phyloP scores from a whole-genome alignment of 1,140 invertebrate genomes.

The Drepana arcuata region DNA sequence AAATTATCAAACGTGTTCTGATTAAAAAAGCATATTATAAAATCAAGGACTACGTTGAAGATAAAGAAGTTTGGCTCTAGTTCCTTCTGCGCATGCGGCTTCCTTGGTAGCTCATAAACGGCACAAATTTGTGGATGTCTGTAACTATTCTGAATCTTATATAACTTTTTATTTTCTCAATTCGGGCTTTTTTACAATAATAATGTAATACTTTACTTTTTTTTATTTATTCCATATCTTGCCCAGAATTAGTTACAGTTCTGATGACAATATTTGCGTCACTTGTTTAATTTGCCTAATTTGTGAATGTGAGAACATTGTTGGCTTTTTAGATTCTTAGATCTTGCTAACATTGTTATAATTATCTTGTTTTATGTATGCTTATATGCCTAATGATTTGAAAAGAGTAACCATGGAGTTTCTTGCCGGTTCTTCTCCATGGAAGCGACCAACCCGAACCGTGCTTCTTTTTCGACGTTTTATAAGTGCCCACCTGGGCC shows the following conservation, averaged over 20 bases:
- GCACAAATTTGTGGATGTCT: background rate
- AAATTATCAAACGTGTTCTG: too few species aligned
- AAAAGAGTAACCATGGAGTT: too few species aligned
- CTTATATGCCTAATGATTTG: too few species aligned
- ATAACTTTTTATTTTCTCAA: background rate
- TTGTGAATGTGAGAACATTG: background rate
- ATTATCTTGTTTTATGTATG: background rate
- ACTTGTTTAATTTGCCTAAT: background rate
- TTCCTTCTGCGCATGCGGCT: background rate
- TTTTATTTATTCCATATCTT: background rate
- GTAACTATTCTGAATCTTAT: background rate
- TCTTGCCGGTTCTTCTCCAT: too few species aligned
- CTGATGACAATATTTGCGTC: background rate
- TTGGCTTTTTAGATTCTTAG: background rate
- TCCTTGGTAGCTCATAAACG: background rate
- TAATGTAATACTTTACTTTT: background rate
- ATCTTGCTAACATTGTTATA: background rate
- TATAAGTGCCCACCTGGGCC: background rate
- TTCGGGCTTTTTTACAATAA: background rate
- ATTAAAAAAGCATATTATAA: too few species aligned
- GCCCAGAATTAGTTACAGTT: background rate
- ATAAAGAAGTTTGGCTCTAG: background rate
- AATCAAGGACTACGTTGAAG: too few species aligned
- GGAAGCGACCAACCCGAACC: too few species aligned
- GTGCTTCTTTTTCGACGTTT: too few species aligned